Base-by-base conservation (phyloP, 2,113 vertebrate species). In the Rattus rattus region DNA sequence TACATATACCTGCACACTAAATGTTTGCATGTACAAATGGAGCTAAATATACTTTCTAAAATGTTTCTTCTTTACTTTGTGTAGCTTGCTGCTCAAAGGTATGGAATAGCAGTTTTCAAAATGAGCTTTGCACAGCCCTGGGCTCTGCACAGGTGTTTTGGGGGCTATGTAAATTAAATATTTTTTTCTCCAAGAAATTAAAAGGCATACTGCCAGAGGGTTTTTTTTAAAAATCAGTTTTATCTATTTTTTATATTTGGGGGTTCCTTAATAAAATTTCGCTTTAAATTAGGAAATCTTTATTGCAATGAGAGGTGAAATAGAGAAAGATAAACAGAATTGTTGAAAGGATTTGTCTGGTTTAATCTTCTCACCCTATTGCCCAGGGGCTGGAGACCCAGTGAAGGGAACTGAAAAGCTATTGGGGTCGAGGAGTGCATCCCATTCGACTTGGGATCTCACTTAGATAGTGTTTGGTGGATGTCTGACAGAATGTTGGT, bases 161-260 rank as follows among this genome's bases (percentile, higher is more conserved):
- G 49, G 19, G 75, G n/a, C 20, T 90, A 49, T 88, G 20, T 89
- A 96, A 96, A 92, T 86, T 79, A 61, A 92, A 88, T 26, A 91
- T 90, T 95, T 92, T n/a, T 63, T 93, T 96, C 94, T 95, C 73
- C 47, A 97, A 93, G 90, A 28, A 75, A 80, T 96, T 88, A 56
- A 90, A 94, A 93, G 72, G 22, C 49, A 30, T 84, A 92, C 24
- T 72, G 39, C 47, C 47, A 63, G 24, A 39, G 49, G 54, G 7
- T 67, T 13, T 30, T n/a, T 36, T 93, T 16, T 87, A 59, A 2
- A 59, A 5, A 94, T 96, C 30, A 39, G 6, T 84, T 94, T 87
- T 22, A 87, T 73, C 20, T 28, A 88, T 89, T 72, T 87, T 87
- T 49, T 93, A 69, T 85, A 47, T 47, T 94, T 91, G 52, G 17